Evolutionary conservation across 2,888 invertebrate genomes (phyloP), one percentile per base, ranked within the genome.

Genomic region (Sialis fuliginosa): DNA sequence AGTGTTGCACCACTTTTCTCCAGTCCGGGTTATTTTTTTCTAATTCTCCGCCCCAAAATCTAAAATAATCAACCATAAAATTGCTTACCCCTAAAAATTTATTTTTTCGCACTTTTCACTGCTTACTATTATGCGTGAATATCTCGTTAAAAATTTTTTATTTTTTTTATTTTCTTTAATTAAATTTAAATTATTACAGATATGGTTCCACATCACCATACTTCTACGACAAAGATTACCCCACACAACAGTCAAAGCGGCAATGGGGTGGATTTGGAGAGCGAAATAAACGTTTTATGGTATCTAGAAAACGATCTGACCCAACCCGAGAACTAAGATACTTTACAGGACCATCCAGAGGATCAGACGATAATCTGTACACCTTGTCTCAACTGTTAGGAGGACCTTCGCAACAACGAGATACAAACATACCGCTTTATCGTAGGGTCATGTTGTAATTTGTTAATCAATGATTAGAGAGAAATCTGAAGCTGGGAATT

Each of bases 391-490:
- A 75, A 55, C 63, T 77, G 42, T 62, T 77, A 47, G 61, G 68
- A 44, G 70, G 69, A 40, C 50, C 50, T 13, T 57, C 61, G 41
- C 62, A 64, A 45, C 58, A 58, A 46, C 68, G 67, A 59, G 75
- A 71, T 52, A 70, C 72, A 51, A 72, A 74, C 49, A 66, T 72
- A 45, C 75, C 77, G 42, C 64, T 75, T 5, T 74, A 74, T 58
- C 75, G 74, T 59, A 71, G 76, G 60, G 67, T 74, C 62, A 69
- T 76, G 60, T 68, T 77, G 58, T 76, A 75, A 71, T 59, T 6
- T 35, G 22, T 13, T 42, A 42, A 30, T 42, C 52, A 48, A 22
- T 22, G 22, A 22, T 22, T 22, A 22, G 22, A 22, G 22, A 22
- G 22, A 22, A 2, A 22, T 22, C 22, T 22, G 22, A 22, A 22